These are phyloP conservation scores for Theocolax elegans DNA, from an alignment of 1,140 invertebrate species.

Conservation along the genomic window DNA sequence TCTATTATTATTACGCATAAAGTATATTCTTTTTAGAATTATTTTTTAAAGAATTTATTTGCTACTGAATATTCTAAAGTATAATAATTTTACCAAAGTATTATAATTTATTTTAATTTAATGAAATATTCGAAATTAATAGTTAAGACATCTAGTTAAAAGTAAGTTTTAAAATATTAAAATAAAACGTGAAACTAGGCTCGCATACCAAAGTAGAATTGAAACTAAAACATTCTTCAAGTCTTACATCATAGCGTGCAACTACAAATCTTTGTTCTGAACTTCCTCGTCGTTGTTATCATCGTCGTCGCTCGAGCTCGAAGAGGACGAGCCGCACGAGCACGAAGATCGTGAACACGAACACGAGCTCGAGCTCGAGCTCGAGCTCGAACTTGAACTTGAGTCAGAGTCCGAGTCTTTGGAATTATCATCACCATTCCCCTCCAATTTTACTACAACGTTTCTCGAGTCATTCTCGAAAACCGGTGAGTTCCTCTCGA, in stretches of 20 bases:
- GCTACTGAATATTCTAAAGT: no score
- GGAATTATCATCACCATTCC: background rate
- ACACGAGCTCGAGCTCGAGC: constrained; percentile 21
- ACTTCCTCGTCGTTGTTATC: background rate
- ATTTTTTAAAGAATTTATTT: no score
- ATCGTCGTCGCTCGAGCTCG: background rate
- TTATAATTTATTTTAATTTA: no score
- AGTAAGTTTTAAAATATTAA: no score
- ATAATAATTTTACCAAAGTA: no score
- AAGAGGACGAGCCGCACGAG: constrained; percentile 5
- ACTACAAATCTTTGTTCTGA: background rate
- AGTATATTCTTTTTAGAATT: background rate
- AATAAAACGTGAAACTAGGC: no score
- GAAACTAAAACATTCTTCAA: background rate
- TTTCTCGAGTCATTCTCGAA: background rate
- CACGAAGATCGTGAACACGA: constrained; percentile 20
- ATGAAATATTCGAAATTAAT: no score
- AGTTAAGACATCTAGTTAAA: no score
- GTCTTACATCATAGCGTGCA: background rate
- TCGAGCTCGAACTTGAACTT: background rate
- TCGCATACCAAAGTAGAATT: no score
- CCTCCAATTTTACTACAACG: background rate
- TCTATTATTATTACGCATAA: background rate
- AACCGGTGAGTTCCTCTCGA: background rate
- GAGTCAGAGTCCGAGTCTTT: background rate